These are phyloP conservation scores for Iguana delicatissima DNA, from an alignment of 2,797 vertebrate genomes.

Conservation along the genomic window DNA sequence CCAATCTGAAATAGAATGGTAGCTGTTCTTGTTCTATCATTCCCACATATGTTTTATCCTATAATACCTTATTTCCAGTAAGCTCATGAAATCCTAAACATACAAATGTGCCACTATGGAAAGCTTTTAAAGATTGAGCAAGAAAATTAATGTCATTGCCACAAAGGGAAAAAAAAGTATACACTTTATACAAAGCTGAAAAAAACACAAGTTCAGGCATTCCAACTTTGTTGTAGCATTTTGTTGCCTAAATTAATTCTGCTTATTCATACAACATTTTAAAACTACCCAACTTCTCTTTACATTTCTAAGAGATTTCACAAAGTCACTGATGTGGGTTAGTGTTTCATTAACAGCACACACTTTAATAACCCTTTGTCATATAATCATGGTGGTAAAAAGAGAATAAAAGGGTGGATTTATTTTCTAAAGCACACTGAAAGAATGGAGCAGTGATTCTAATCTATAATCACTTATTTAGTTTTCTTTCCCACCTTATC, in stretches of 20 bases:
- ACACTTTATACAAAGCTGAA: neutral
- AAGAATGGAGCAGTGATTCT: constrained; percentile 40
- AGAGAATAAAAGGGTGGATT: constrained; percentile 30
- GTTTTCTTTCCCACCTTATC: constrained; percentile 40
- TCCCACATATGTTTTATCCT: neutral
- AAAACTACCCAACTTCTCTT: constrained; percentile 32
- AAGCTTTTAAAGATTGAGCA: neutral
- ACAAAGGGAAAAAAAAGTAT: neutral
- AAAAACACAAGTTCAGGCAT: neutral
- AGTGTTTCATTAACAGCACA: constrained; percentile 49
- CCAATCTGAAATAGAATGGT: neutral
- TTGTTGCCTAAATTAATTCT: constrained; percentile 32
- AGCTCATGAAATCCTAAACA: neutral
- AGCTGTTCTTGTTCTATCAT: neutral
- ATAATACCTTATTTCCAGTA: constrained; percentile 5
- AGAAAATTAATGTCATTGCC: neutral
- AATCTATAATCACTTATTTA: constrained; percentile 43
- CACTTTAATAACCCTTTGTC: constrained; percentile 42
- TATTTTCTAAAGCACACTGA: constrained; percentile 35
- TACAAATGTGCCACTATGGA: neutral
- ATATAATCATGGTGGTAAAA: constrained; percentile 39
- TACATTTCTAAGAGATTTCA: constrained; percentile 35
- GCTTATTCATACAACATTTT: constrained; percentile 4
- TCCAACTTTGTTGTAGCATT: constrained; percentile 38
- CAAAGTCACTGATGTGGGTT: constrained; percentile 50